These are phyloP conservation scores for Heterochromis multidens DNA, from an alignment of 2,113 vertebrate species.

Conservation along the genomic window DNA sequence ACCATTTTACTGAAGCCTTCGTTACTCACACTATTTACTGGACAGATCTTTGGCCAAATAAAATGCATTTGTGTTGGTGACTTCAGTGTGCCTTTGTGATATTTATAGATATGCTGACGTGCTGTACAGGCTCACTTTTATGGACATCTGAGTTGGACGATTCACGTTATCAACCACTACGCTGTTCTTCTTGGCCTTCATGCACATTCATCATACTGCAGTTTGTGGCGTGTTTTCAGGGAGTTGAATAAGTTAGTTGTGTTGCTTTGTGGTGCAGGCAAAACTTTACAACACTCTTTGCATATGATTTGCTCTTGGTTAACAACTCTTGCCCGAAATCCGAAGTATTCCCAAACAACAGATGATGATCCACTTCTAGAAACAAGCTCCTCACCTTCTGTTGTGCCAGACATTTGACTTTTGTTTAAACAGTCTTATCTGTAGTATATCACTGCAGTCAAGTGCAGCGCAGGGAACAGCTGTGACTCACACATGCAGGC, in stretches of 20 bases:
- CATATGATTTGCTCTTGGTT: background rate
- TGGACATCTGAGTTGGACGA: background rate
- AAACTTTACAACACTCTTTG: background rate
- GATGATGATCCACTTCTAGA: background rate
- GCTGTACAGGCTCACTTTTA: background rate
- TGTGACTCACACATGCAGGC: fast-evolving
- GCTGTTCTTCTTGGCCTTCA: fast-evolving
- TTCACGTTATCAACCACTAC: background rate
- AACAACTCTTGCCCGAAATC: background rate
- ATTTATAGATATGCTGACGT: background rate
- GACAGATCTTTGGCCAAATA: background rate
- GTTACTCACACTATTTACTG: background rate
- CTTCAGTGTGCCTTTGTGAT: background rate
- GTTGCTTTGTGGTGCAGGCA: background rate
- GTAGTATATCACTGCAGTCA: background rate
- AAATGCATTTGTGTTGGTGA: no score
- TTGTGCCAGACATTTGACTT: background rate
- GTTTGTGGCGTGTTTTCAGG: background rate
- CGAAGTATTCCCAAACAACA: background rate
- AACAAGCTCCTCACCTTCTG: background rate
- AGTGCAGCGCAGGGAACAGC: background rate
- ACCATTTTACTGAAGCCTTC: background rate
- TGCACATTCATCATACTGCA: background rate
- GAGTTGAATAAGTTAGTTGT: background rate
- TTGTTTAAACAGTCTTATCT: background rate